Conservation (phyloP, 2,888 invertebrate species). For the Fragum fragum region DNA sequence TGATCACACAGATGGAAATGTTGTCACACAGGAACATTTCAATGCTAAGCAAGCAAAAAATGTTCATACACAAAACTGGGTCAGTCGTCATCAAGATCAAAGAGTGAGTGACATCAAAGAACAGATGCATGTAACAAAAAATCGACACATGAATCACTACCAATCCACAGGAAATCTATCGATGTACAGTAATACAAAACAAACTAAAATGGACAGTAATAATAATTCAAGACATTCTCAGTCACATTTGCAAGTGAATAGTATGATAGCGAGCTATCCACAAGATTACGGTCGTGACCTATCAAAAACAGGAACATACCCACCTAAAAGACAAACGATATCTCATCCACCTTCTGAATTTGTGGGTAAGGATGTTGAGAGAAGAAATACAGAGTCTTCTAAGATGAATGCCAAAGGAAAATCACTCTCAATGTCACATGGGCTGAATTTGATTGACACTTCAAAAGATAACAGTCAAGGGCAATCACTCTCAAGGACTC, state of each 20-base stretch:
- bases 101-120: background rate
- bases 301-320: constrained; percentile 14
- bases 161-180: constrained; percentile 18
- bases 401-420: constrained; percentile 54
- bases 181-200: background rate
- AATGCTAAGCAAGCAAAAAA: constrained; percentile 53
- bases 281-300: background rate
- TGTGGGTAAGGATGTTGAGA: constrained; percentile 36
- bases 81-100: constrained; percentile 56
- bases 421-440: constrained; percentile 66
- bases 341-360: constrained; percentile 56
- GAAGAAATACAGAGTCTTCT: constrained; percentile 15
- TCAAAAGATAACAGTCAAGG: constrained; percentile 25
- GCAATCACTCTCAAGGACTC: constrained; percentile 55
- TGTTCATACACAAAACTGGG: constrained; percentile 58
- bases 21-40: background rate
- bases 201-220: constrained; percentile 43
- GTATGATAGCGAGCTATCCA: constrained; percentile 14
- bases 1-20: background rate
- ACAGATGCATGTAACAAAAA: background rate
- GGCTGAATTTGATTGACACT: constrained; percentile 56
- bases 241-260: background rate
- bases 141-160: background rate
- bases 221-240: constrained; percentile 35
- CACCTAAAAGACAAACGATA: constrained; percentile 34